Evolutionary conservation across 1,140 invertebrate genomes (phyloP).

Genomic region (Geopemphigus sp.): DNA sequence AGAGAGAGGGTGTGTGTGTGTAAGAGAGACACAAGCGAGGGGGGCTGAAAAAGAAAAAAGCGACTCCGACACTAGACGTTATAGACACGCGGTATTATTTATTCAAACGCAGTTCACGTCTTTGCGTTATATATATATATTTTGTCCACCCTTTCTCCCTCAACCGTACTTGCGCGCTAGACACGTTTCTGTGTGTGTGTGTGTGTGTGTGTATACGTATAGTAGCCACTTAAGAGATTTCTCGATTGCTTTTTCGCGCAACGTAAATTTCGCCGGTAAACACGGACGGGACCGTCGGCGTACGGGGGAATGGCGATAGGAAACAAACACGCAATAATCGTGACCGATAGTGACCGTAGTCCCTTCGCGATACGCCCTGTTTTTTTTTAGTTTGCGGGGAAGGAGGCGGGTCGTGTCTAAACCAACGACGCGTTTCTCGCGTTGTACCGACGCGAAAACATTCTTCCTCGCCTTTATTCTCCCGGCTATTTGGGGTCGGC

Average conservation of each 20-base stretch:
- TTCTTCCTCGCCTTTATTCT: too few species aligned
- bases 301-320: too few species aligned
- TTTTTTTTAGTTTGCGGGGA: neutral
- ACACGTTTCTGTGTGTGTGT: too few species aligned
- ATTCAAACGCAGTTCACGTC: conserved; percentile 45
- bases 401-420: neutral
- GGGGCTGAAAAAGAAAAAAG: neutral
- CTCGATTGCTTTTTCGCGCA: conserved; percentile 46
- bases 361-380: neutral
- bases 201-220: neutral
- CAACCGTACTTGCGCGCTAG: neutral
- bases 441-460: neutral
- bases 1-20: too few species aligned
- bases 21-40: too few species aligned
- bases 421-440: neutral
- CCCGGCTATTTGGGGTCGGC: too few species aligned
- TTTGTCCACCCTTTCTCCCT: neutral
- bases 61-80: conserved; percentile 20
- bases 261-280: conserved; percentile 40
- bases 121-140: conserved; percentile 16
- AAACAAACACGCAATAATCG: conserved; percentile 41
- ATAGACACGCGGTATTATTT: conserved; percentile 34
- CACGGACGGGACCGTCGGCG: too few species aligned
- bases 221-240: conserved; percentile 44
- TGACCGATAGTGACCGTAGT: too few species aligned